Conservation (phyloP, 2,888 invertebrate genomes). For the Trichopoda pennipes region DNA sequence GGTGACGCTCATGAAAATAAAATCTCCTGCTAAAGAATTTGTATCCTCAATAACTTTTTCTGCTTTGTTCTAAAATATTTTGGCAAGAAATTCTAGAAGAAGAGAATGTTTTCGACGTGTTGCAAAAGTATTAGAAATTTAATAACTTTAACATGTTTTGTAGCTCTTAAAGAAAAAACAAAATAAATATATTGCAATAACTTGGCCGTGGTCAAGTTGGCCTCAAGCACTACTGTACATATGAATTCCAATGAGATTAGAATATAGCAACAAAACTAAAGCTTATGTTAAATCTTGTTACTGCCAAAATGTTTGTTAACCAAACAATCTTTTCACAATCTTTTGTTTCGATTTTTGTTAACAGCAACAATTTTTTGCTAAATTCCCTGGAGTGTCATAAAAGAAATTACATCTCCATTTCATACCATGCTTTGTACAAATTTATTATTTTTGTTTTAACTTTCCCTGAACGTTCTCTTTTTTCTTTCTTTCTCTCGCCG, state of each 20-base stretch:
- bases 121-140: slow-evolving; percentile 2
- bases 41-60: slow-evolving; percentile 24
- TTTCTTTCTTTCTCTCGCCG: not conserved
- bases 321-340: slow-evolving; percentile 23
- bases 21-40: slow-evolving; percentile 46
- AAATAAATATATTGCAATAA: slow-evolving; percentile 5
- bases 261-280: not conserved
- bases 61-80: slow-evolving; percentile 17
- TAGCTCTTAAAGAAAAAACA: not conserved
- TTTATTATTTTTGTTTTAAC: slow-evolving; percentile 11
- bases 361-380: slow-evolving; percentile 25
- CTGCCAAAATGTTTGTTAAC: too few relatives aligned
- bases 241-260: slow-evolving; percentile 55
- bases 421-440: not conserved
- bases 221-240: not conserved
- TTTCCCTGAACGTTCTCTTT: not conserved
- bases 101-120: not conserved
- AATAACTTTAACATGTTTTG: slow-evolving; percentile 48
- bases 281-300: too few relatives aligned
- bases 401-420: slow-evolving; percentile 58
- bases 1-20: slow-evolving; percentile 71
- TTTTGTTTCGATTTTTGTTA: slow-evolving; percentile 26
- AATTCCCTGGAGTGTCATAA: slow-evolving; percentile 59
- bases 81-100: slow-evolving; percentile 9
- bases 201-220: slow-evolving; percentile 48